A percentile compares a stretch with the other conserved stretches of the same genome.
These are phyloP conservation scores for Vesta saturnalis DNA, from an alignment of 2,888 invertebrate genomes.

Conservation along the genomic window DNA sequence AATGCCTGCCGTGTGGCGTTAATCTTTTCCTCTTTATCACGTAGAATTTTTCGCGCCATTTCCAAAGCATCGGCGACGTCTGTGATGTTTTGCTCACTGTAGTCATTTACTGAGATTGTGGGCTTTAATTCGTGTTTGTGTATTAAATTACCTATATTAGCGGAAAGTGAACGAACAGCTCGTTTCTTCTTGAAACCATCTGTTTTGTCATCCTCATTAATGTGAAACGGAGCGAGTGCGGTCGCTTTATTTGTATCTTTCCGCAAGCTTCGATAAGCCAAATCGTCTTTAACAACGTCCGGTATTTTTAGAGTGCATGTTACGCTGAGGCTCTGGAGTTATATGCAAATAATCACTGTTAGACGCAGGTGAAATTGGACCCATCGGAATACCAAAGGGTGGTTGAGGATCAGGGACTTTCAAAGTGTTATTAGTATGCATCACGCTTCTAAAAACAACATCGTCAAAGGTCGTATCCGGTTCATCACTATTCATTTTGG, in stretches of 20 bases:
- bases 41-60: slow-evolving; percentile 60
- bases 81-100: slow-evolving; percentile 49
- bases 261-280: slow-evolving; percentile 85
- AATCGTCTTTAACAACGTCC: slow-evolving; percentile 86
- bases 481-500: slow-evolving; percentile 64
- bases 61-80: slow-evolving; percentile 63
- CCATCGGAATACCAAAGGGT: slow-evolving; percentile 90
- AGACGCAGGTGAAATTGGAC: slow-evolving; percentile 82
- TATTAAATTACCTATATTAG: slow-evolving; percentile 83
- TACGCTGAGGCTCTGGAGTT: slow-evolving; percentile 70
- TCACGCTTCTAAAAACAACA: slow-evolving; percentile 83
- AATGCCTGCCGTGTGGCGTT: slow-evolving; percentile 56
- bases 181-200: slow-evolving; percentile 75
- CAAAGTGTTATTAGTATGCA: slow-evolving; percentile 77
- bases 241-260: slow-evolving; percentile 77
- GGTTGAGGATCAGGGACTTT: slow-evolving; percentile 84
- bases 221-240: slow-evolving; percentile 59
- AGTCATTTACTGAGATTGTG: slow-evolving; percentile 56
- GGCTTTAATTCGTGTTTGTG: slow-evolving; percentile 55
- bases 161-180: slow-evolving; percentile 84
- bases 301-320: slow-evolving; percentile 75
- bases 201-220: slow-evolving; percentile 63
- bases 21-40: slow-evolving; percentile 59
- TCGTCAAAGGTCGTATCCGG: slow-evolving; percentile 87
- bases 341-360: slow-evolving; percentile 88